Conservation (phyloP, 2,888 invertebrate species). For the Melipona bicolor region DNA sequence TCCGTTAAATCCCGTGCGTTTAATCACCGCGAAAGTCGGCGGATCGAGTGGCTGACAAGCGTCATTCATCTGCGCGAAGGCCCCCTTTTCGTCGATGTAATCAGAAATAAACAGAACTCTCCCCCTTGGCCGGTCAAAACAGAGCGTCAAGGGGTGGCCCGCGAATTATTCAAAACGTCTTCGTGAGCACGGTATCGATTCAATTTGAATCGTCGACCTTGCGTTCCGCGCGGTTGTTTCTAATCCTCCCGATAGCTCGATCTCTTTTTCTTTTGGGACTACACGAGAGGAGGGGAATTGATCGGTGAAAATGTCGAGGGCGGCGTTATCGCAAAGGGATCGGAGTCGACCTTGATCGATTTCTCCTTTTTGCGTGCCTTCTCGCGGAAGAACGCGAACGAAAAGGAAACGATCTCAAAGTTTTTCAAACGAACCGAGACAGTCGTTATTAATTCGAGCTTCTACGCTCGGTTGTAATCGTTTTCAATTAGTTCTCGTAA, state of each 20-base stretch:
- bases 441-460: slow-evolving; percentile 42
- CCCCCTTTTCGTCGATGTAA: slow-evolving; percentile 61
- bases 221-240: slow-evolving; percentile 24
- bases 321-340: slow-evolving; percentile 8
- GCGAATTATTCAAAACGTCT: slow-evolving; percentile 67
- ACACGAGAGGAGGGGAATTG: background rate
- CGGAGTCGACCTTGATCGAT: background rate
- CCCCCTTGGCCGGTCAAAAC: slow-evolving; percentile 39
- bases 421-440: slow-evolving; percentile 26
- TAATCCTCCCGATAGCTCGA: slow-evolving; percentile 20
- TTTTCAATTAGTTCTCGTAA: slow-evolving; percentile 25
- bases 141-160: slow-evolving; percentile 30
- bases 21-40: slow-evolving; percentile 32
- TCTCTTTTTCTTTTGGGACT: background rate
- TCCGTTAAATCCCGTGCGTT: slow-evolving; percentile 35
- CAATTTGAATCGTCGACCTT: slow-evolving; percentile 51
- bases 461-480: slow-evolving; percentile 35
- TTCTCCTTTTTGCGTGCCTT: slow-evolving; percentile 11
- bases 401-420: slow-evolving; percentile 16
- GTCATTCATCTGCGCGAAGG: slow-evolving; percentile 44
- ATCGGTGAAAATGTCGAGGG: slow-evolving; percentile 33
- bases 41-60: slow-evolving; percentile 56
- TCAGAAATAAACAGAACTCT: slow-evolving; percentile 60
- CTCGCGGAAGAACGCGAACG: background rate
- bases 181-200: slow-evolving; percentile 56